Conservation (phyloP, 2,113 vertebrate genomes). For the Camarhynchus parvulus region DNA sequence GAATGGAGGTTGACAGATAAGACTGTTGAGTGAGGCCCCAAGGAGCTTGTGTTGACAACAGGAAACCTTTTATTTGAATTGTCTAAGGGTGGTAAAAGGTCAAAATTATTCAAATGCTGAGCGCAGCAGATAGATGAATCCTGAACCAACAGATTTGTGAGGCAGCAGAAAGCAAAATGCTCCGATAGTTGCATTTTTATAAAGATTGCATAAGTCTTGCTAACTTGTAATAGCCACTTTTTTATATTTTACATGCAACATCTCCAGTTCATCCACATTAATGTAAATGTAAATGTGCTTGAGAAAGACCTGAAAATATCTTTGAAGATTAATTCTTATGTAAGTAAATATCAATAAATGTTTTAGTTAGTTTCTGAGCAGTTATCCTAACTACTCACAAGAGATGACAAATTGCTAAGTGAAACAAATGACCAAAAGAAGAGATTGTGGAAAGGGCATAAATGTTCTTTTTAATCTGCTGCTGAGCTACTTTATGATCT, state of each 20-base stretch:
- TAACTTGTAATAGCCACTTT: constrained; percentile 52
- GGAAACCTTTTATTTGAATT: constrained; percentile 53
- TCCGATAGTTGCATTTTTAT: background rate
- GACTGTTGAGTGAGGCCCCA: constrained; percentile 9
- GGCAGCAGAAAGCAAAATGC: constrained; percentile 47
- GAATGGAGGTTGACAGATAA: constrained; percentile 31
- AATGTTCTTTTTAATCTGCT: background rate
- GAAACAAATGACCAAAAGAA: background rate
- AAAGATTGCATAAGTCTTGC: constrained; percentile 28
- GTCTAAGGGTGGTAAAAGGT: constrained; percentile 57
- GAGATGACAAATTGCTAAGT: constrained; percentile 21
- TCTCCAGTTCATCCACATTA: constrained; percentile 52
- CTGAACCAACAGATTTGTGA: constrained; percentile 26
- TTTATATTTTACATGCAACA: constrained; percentile 39
- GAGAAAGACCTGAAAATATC: constrained; percentile 31
- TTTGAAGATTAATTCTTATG: constrained; percentile 31
- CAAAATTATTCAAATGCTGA: constrained; percentile 59
- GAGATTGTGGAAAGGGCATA: background rate
- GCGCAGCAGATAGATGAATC: constrained; percentile 26
- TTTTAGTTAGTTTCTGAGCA: constrained; percentile 7
- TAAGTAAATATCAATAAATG: constrained; percentile 5
- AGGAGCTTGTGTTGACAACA: constrained; percentile 23
- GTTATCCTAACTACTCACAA: constrained; percentile 38
- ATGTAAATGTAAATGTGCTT: constrained; percentile 41
- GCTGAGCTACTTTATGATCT: background rate